A percentile compares a stretch with the other conserved stretches of the same genome.
Evolutionary conservation across 2,797 vertebrate genomes (phyloP).

Genomic region (Acipenser ruthenus): DNA sequence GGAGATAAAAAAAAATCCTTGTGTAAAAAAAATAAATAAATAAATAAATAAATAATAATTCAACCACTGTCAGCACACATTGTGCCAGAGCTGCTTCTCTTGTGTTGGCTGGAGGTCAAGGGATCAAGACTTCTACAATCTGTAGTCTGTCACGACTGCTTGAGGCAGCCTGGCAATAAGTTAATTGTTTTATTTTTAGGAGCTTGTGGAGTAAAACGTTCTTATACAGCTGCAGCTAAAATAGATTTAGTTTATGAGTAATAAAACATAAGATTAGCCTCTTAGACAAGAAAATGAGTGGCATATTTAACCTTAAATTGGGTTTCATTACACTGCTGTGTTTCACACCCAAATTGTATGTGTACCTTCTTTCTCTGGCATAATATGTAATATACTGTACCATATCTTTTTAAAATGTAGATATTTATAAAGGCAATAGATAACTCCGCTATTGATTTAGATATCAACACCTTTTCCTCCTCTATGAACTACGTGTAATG

Average conservation of each 20-base stretch:
- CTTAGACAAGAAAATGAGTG: slow-evolving; percentile 1
- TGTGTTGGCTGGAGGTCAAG: slow-evolving; percentile 48
- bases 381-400: background rate
- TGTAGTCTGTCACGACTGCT: slow-evolving; percentile 54
- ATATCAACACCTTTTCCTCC: no score
- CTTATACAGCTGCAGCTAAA: slow-evolving; percentile 17
- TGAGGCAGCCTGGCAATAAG: slow-evolving; percentile 57
- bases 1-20: slow-evolving; percentile 66
- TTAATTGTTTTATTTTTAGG: slow-evolving; percentile 67
- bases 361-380: slow-evolving; percentile 13
- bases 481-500: no score
- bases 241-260: slow-evolving; percentile 12
- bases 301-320: background rate
- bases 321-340: background rate
- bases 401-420: no score
- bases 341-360: background rate
- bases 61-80: slow-evolving; percentile 62
- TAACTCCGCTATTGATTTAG: no score
- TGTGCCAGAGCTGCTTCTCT: slow-evolving; percentile 57
- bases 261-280: background rate
- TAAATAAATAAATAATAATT: slow-evolving; percentile 44
- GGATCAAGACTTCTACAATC: slow-evolving; percentile 53
- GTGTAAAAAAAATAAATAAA: slow-evolving; percentile 56
- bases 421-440: no score
- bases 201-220: slow-evolving; percentile 7